phyloP scores from a whole-genome alignment of 2,113 vertebrate genomes.

The Oncorhynchus nerka region DNA sequence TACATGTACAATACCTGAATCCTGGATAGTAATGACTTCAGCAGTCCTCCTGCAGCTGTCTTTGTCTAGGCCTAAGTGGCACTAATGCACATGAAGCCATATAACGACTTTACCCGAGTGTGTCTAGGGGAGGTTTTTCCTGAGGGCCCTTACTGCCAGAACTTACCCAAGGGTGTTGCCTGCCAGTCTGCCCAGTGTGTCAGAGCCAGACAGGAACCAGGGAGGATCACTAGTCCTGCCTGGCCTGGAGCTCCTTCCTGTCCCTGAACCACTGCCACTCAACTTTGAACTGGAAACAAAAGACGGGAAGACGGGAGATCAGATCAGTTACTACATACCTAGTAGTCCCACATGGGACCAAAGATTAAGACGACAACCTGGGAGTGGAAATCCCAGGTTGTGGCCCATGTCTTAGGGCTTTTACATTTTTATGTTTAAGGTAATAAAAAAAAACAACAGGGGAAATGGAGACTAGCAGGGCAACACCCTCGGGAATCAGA shows the following conservation, averaged over 20 bases:
- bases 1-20: neutral
- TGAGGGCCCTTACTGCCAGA: slow-evolving; percentile 73
- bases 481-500: slow-evolving; percentile 91
- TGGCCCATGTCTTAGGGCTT: slow-evolving; percentile 43
- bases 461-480: slow-evolving; percentile 80
- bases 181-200: slow-evolving; percentile 99
- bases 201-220: slow-evolving; percentile 99
- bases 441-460: slow-evolving; percentile 40
- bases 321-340: slow-evolving; percentile 87
- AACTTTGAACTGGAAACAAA: slow-evolving; percentile 98
- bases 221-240: slow-evolving; percentile 99
- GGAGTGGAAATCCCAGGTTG: slow-evolving; percentile 38
- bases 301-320: slow-evolving; percentile 82
- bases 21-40: neutral
- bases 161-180: slow-evolving; percentile 99
- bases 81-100: neutral
- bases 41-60: neutral
- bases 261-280: slow-evolving; percentile 95
- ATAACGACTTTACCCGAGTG: slow-evolving; percentile 17
- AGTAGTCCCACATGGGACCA: slow-evolving; percentile 72
- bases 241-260: slow-evolving; percentile 99
- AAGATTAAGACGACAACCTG: slow-evolving; percentile 48
- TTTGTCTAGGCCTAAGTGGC: neutral
- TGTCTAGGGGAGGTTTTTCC: slow-evolving; percentile 28
- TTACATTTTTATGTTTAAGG: slow-evolving; percentile 1